Percentiles rank a stretch among this genome's conserved stretches.
Evolutionary conservation across 37 sponge, comb jelly and placozoan genomes (phyloP).

Genomic region (Diacarnus erythraeanus): DNA sequence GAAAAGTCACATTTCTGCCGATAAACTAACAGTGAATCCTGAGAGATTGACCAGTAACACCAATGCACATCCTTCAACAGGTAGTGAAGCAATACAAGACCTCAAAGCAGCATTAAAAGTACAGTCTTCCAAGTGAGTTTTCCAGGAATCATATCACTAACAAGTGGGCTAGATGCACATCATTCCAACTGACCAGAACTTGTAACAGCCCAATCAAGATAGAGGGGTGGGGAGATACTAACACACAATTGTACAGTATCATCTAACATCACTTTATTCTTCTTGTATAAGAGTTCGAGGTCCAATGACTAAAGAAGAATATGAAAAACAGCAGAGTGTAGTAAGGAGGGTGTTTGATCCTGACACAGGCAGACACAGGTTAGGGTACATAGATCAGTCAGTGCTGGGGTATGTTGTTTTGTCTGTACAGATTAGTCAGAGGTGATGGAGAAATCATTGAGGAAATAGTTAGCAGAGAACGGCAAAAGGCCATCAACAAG

Average conservation of each 20-base stretch:
- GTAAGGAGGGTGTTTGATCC: conserved; percentile 82
- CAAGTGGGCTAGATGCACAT: too few species aligned
- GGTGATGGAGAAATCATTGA: conserved; percentile 92
- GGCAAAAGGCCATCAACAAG: conserved; percentile 88
- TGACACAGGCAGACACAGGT: conserved; percentile 85
- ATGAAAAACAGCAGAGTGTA: conserved; percentile 72
- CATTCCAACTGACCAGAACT: too few species aligned
- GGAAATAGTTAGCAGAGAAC: conserved; percentile 88
- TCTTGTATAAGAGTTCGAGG: conserved; percentile 26
- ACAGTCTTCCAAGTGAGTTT: neutral
- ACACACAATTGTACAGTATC: neutral
- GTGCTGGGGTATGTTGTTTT: conserved; percentile 2
- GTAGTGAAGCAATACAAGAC: neutral
- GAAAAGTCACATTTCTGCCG: neutral
- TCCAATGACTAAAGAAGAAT: conserved; percentile 88
- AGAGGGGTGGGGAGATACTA: neutral
- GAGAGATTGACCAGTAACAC: neutral
- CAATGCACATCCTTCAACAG: neutral
- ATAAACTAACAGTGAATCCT: neutral
- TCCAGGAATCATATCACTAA: neutral
- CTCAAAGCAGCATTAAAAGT: neutral
- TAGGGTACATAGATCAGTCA: conserved; percentile 3
- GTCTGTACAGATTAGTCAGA: conserved; percentile 62
- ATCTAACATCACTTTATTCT: neutral
- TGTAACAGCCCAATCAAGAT: too few species aligned